phyloP scores from a whole-genome alignment of 23 tunicate species.

The Clavelina lepadiformis region DNA sequence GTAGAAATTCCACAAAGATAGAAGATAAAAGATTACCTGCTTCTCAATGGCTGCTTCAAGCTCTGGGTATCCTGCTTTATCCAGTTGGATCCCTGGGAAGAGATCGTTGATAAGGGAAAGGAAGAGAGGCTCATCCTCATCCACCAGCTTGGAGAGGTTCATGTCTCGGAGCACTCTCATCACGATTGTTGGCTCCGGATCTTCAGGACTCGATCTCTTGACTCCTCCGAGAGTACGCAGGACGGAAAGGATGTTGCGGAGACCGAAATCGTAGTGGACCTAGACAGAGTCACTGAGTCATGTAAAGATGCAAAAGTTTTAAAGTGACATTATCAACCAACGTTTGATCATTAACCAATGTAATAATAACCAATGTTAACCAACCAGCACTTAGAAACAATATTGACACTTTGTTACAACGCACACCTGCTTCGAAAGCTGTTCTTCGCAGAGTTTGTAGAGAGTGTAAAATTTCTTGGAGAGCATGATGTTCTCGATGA shows the following conservation, averaged over 20 bases:
- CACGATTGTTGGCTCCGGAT: constrained; percentile 91
- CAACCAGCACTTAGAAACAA: too few relatives aligned
- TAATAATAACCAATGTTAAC: too few relatives aligned
- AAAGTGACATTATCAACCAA: too few relatives aligned
- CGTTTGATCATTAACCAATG: too few relatives aligned
- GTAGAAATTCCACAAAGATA: too few relatives aligned
- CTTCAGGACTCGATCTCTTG: constrained; percentile 88
- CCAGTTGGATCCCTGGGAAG: constrained; percentile 89
- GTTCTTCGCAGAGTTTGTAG: constrained; percentile 99
- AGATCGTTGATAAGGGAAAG: constrained; percentile 98
- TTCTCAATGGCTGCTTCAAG: constrained; percentile 93
- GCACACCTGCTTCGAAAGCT: constrained; percentile 92
- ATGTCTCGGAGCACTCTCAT: constrained; percentile 99
- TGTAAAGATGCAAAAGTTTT: too few relatives aligned
- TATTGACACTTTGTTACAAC: too few relatives aligned
- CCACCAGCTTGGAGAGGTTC: constrained; percentile 99
- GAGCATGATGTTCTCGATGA: constrained; percentile 81
- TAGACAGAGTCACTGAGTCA: too few relatives aligned
- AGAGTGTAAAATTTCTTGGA: constrained; percentile 97
- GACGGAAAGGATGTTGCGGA: constrained; percentile 97
- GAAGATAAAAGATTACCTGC: constrained; percentile 40
- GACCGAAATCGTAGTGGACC: constrained; percentile 99
- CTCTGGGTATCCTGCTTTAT: constrained; percentile 94
- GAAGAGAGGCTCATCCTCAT: constrained; percentile 99
- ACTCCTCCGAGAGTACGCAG: constrained; percentile 98